Conservation (phyloP, 2,888 invertebrate species). For the Asteroscopus sphinx region DNA sequence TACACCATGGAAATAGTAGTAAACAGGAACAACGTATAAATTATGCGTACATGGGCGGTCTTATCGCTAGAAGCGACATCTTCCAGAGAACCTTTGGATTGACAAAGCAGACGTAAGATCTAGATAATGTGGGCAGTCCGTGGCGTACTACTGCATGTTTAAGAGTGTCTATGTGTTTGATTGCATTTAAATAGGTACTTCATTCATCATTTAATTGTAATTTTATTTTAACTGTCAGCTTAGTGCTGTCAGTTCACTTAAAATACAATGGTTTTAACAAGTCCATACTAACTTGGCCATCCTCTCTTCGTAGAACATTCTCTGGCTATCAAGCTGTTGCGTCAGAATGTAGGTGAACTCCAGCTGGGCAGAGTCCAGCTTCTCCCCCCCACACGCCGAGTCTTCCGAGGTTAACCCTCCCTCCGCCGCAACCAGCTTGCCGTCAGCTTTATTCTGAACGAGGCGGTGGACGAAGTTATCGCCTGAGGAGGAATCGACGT, state of each 20-base stretch:
- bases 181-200: too few species aligned
- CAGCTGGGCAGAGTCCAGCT: slow-evolving; percentile 97
- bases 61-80: too few species aligned
- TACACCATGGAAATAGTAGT: too few species aligned
- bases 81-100: too few species aligned
- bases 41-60: too few species aligned
- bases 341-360: slow-evolving; percentile 99
- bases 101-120: too few species aligned
- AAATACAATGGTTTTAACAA: background rate
- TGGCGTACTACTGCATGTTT: too few species aligned
- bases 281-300: slow-evolving; percentile 68
- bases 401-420: slow-evolving; percentile 91
- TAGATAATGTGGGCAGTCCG: too few species aligned
- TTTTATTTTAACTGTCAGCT: too few species aligned
- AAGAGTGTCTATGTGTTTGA: too few species aligned
- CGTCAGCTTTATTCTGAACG: slow-evolving; percentile 98
- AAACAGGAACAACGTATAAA: too few species aligned
- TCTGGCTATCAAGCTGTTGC: slow-evolving; percentile 98
- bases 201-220: too few species aligned
- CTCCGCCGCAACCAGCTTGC: slow-evolving; percentile 96
- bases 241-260: background rate
- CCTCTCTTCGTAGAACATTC: slow-evolving; percentile 96
- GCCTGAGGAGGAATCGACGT: slow-evolving; percentile 86
- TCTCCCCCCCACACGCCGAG: slow-evolving; percentile 85
- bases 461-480: slow-evolving; percentile 99